Conservation (phyloP, 2,888 invertebrate species). For the Perizoma affinitatum region DNA sequence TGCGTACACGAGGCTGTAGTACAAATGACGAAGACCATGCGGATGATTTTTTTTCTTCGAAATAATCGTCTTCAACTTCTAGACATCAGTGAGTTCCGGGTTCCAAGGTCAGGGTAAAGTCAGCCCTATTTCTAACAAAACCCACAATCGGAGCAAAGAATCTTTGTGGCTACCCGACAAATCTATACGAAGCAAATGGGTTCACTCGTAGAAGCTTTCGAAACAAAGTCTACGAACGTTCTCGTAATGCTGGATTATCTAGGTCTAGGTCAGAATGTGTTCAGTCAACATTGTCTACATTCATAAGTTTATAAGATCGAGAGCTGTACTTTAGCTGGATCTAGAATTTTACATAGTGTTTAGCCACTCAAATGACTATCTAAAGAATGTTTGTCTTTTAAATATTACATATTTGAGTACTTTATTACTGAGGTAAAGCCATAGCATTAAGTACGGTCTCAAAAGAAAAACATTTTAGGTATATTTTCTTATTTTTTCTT, state of each 20-base stretch:
- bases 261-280: slow-evolving; percentile 8
- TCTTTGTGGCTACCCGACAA: slow-evolving; percentile 49
- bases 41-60: too few relatives aligned
- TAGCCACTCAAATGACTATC: too few relatives aligned
- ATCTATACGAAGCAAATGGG: slow-evolving; percentile 50
- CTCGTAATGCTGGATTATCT: slow-evolving; percentile 24
- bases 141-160: slow-evolving; percentile 40
- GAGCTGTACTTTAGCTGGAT: background rate
- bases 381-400: too few relatives aligned
- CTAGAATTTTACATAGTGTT: background rate
- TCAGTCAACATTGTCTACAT: slow-evolving; percentile 5
- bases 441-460: too few relatives aligned
- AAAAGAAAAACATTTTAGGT: too few relatives aligned
- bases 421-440: too few relatives aligned
- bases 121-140: slow-evolving; percentile 29
- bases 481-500: too few relatives aligned
- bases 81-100: slow-evolving; percentile 1
- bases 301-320: slow-evolving; percentile 2
- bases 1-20: too few relatives aligned
- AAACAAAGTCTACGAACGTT: slow-evolving; percentile 26
- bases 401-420: too few relatives aligned
- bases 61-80: background rate
- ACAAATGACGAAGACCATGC: too few relatives aligned
- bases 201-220: slow-evolving; percentile 31
- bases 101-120: slow-evolving; percentile 8